phyloP scores from a whole-genome alignment of 53 echinoderm and acorn worm genomes.

The Holothuria leucospilota region DNA sequence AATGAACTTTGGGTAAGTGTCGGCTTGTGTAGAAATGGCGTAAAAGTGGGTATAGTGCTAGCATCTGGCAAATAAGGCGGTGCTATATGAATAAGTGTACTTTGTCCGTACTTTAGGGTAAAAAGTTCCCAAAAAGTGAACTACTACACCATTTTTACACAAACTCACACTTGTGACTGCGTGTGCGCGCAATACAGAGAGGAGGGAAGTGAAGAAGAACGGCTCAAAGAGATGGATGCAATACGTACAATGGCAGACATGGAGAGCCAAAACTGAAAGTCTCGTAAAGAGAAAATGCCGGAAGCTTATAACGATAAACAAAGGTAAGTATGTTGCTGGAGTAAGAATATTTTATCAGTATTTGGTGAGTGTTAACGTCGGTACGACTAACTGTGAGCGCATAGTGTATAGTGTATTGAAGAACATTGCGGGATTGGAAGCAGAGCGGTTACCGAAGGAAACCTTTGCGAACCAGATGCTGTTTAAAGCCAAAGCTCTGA shows the following conservation, averaged over 20 bases:
- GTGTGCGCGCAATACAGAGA: too few species aligned
- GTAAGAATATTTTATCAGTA: conserved; percentile 60
- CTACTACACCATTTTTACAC: too few species aligned
- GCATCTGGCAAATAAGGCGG: too few species aligned
- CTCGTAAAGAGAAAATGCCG: conserved; percentile 3
- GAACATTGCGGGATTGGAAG: too few species aligned
- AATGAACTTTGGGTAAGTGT: too few species aligned
- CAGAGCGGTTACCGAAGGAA: conserved; percentile 52
- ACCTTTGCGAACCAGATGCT: conserved; percentile 57
- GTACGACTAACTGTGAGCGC: conserved; percentile 49
- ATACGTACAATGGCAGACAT: background rate
- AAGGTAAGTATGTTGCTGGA: conserved; percentile 48
- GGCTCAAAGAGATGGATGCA: background rate
- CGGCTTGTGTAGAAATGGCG: too few species aligned
- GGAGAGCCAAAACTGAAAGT: conserved; percentile 32
- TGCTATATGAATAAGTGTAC: too few species aligned
- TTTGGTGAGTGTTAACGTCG: conserved; percentile 60
- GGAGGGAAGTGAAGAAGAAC: background rate
- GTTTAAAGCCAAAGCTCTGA: conserved; percentile 61
- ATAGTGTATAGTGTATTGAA: conserved; percentile 54
- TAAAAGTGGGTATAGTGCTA: too few species aligned
- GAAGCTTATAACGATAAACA: conserved; percentile 26
- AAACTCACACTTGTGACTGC: background rate
- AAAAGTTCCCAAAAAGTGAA: too few species aligned
- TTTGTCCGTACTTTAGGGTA: too few species aligned